These are phyloP conservation scores for Conops quadrifasciatus DNA, from an alignment of 2,888 invertebrate species.

Conservation along the genomic window DNA sequence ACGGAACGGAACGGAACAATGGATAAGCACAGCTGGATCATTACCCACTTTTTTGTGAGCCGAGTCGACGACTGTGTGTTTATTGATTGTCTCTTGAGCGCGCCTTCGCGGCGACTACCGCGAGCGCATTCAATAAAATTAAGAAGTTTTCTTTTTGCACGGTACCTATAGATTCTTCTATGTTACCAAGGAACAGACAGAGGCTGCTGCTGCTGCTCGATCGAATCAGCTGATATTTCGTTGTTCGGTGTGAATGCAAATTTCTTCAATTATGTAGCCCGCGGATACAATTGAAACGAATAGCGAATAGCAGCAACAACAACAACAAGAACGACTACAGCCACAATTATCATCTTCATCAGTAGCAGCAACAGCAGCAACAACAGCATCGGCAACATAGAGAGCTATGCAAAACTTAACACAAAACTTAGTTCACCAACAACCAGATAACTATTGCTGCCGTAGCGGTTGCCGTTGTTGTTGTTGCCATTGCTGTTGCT, in stretches of 20 bases:
- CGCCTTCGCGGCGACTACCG: no score
- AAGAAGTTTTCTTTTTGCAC: no score
- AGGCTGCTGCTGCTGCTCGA: neutral
- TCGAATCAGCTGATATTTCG: neutral
- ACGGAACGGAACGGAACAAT: no score
- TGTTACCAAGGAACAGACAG: no score
- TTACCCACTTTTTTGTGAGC: no score
- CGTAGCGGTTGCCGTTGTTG: neutral
- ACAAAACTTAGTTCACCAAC: slow-evolving; percentile 16
- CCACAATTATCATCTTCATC: neutral
- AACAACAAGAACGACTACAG: neutral
- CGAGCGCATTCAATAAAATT: no score
- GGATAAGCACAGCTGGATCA: no score
- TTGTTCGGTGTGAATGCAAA: slow-evolving; percentile 13
- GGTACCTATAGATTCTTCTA: no score
- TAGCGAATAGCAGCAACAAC: neutral
- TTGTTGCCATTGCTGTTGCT: neutral
- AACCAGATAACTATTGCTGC: slow-evolving; percentile 14
- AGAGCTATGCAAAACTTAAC: slow-evolving; percentile 3
- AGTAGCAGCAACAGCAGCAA: slow-evolving; percentile 1
- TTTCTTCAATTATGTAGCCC: slow-evolving; percentile 9
- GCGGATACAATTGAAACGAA: neutral
- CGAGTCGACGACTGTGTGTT: no score
- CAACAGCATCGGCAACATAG: slow-evolving; percentile 1
- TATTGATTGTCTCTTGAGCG: no score